phyloP scores from a whole-genome alignment of 2,113 vertebrate genomes.

The Eublepharis macularius region DNA sequence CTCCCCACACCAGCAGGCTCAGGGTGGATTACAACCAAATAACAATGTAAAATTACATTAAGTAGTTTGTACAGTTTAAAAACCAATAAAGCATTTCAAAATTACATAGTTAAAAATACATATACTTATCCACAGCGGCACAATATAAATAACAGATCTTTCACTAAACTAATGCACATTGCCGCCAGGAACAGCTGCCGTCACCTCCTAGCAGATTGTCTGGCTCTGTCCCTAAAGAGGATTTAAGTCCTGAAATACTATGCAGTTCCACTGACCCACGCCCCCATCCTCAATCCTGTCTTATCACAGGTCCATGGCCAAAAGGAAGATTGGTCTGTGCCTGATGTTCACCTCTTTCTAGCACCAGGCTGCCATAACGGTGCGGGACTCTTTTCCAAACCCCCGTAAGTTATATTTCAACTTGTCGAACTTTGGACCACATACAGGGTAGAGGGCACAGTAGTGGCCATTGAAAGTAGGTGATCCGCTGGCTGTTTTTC shows the following conservation, averaged over 20 bases:
- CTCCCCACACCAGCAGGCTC: no score
- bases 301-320: no score
- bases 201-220: no score
- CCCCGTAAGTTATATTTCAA: background rate
- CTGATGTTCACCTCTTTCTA: no score
- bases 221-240: background rate
- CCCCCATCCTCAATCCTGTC: accelerated
- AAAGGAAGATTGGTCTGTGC: background rate
- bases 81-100: no score
- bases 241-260: no score
- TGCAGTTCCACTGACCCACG: no score
- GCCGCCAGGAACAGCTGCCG: background rate
- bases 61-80: no score
- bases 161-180: background rate
- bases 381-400: background rate
- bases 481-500: background rate
- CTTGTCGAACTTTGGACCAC: background rate
- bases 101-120: no score
- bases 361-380: background rate
- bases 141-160: background rate
- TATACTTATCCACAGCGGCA: no score
- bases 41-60: no score
- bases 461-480: background rate
- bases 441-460: background rate
- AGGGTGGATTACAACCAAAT: no score